Conservation (phyloP, 2,888 invertebrate genomes). For the Diaprepes abbreviatus region DNA sequence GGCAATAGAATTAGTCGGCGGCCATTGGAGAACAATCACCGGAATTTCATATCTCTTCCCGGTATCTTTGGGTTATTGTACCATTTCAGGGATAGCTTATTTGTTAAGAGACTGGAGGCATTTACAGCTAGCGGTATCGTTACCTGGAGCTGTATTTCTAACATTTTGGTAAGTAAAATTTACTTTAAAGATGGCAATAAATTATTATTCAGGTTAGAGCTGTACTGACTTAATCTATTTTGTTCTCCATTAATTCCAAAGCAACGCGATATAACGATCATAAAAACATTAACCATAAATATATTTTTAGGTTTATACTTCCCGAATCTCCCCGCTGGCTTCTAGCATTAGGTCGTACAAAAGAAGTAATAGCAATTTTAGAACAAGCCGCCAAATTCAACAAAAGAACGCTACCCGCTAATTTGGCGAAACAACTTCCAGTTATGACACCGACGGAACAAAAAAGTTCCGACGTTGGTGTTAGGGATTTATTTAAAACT, state of each 20-base stretch:
- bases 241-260: too few relatives aligned
- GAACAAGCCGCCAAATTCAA: conserved; percentile 78
- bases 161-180: conserved; percentile 29
- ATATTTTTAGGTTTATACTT: conserved; percentile 79
- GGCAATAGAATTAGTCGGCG: conserved; percentile 83
- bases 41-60: conserved; percentile 87
- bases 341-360: conserved; percentile 78
- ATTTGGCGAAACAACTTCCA: conserved; percentile 79
- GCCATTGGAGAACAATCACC: conserved; percentile 84
- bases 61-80: conserved; percentile 81
- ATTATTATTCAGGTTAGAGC: too few relatives aligned
- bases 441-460: conserved; percentile 68
- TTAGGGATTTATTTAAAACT: conserved; percentile 78
- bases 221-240: too few relatives aligned
- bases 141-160: conserved; percentile 76
- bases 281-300: too few relatives aligned
- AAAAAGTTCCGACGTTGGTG: conserved; percentile 66
- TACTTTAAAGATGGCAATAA: too few relatives aligned
- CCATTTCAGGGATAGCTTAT: conserved; percentile 80
- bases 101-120: conserved; percentile 80
- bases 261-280: too few relatives aligned
- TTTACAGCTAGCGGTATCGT: conserved; percentile 79
- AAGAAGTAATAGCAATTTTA: conserved; percentile 77
- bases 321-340: conserved; percentile 88
- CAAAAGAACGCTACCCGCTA: conserved; percentile 74